Evolutionary conservation across 2,113 vertebrate genomes (phyloP), one percentile per base, ranked within the genome.

Genomic region (Oncorhynchus mykiss): DNA sequence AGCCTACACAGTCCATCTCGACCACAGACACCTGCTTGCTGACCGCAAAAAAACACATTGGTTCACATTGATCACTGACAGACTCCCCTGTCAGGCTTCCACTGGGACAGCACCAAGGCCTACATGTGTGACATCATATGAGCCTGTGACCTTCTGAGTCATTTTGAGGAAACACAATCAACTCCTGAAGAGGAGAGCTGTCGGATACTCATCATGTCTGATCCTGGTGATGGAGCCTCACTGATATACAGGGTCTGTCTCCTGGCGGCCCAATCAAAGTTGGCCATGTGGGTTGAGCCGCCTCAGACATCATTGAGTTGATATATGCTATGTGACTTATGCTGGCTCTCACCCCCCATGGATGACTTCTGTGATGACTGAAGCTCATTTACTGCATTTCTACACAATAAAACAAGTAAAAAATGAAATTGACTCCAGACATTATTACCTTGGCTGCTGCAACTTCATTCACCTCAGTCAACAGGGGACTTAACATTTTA

Each of bases 151-250:
- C 18, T 57, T 57, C 54, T 62, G 59, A 62, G 59, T 62, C 59
- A 62, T 62, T 22, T 62, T 62, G n/a, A 62, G 59, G 59, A 22
- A 62, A 54, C 51, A 18, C 59, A 62, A 62, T 62, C 59, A 54
- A 54, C 51, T 54, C 3, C 51, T 54, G 16, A 54, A 54, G 16
- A 54, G 16, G 13, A 14, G 13, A 16, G 51, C 12, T 18, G 16
- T 54, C 51, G 3, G 16, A 54, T 11, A n/a, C 4, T 62, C 6
- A 62, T 62, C 59, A 62, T 62, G 24, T 62, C 59, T 24, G 59
- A 22, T 22, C 7, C 54, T 57, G 54, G 59, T 22, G n/a, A 22
- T 62, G 59, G n/a, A 62, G 59, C n/a, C 7, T 62, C n/a, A 22
- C 59, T 60, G 5, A 60, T 8, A n/a, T n/a, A 51, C 12, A 51